Evolutionary conservation across 2,888 invertebrate species (phyloP), one percentile per base, ranked within the genome.

Genomic region (Andrena hattorfiana): DNA sequence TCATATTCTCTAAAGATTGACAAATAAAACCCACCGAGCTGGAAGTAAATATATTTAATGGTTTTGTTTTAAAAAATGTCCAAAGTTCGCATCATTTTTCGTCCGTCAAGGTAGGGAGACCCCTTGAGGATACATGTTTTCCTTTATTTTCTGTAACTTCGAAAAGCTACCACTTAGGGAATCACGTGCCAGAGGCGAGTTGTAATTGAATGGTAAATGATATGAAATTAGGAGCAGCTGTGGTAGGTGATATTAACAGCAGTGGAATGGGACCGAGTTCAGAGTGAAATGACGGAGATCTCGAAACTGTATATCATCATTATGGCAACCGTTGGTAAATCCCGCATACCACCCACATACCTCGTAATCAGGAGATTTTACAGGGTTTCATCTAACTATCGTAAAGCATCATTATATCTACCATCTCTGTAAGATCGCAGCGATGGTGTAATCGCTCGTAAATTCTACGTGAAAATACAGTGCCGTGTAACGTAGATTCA

Each of bases 361-460:
- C 49, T 26, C 68, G 26, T n/a, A 13, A 20, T 20, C 51, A 13
- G 20, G 16, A 51, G 49, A 69, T 62, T 51, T 62, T 62, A 51
- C 69, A 16, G 28, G 16, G 62, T 70, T 75, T 75, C 28, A 35
- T 62, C 60, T 28, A 51, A 62, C 35, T 51, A 35, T 70, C 35
- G 75, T 62, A 70, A 75, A 75, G 20, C 28, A 35, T 75, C 75
- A 0, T 70, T 75, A 70, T 51, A 62, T 62, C 28, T 51, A 62
- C 23, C 49, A 20, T 49, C 60, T n/a, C 28, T 28, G 60, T 10
- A n/a, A 60, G 20, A 28, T 35, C 2, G 3, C 16, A 6, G 4
- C 13, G 26, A 49, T 60, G 49, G 51, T 70, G 35, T 28, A 70
- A 28, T 51, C 51, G 16, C 20, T 28, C 20, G 51, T 20, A 70